Base-by-base conservation (phyloP, 2,113 vertebrate species). In the Pionites leucogaster region DNA sequence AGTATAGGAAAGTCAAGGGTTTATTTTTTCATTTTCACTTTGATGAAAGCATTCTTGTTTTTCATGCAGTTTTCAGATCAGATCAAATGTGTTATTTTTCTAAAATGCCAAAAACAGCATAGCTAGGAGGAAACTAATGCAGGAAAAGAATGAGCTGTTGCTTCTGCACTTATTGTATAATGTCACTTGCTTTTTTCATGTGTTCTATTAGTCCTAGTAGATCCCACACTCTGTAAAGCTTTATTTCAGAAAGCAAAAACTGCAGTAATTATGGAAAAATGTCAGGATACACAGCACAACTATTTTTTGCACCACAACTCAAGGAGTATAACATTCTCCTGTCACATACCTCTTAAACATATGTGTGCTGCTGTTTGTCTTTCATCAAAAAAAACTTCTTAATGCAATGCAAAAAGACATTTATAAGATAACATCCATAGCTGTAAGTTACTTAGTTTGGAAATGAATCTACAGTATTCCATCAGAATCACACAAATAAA, bases 61-160 rank as follows among this genome's bases (percentile, higher is more conserved):
- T 96, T 86, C 91, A 91, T 79, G 89, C 64, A 88, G 70, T 97
- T 97, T 97, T 97, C 94, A 97, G 85, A 96, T 94, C 86, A 95
- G 92, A 97, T 93, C 94, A 97, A 90, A 94, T 95, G 60, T 96
- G 97, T 97, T 92, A 91, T 97, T 97, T 97, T 92, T 96, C 89
- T 96, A 63, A 95, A 92, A 92, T 90, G 95, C 82, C 96, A 95
- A 95, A 76, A 96, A 17, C 63, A 90, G 69, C 76, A 92, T 75
- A 94, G 75, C 82, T 94, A 63, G 52, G 39, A 90, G 60, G 49
- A 96, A 97, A 96, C 47, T 94, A 95, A 91, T 82, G 95, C 70
- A 84, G 68, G 44, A 82, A 79, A 80, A 88, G 72, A 82, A 90
- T 64, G 33, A 88, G 50, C 47, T 67, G 33, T 41, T 87, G 6